Conservation (phyloP, 2,888 invertebrate species). For the Pristionchus arcanus region DNA sequence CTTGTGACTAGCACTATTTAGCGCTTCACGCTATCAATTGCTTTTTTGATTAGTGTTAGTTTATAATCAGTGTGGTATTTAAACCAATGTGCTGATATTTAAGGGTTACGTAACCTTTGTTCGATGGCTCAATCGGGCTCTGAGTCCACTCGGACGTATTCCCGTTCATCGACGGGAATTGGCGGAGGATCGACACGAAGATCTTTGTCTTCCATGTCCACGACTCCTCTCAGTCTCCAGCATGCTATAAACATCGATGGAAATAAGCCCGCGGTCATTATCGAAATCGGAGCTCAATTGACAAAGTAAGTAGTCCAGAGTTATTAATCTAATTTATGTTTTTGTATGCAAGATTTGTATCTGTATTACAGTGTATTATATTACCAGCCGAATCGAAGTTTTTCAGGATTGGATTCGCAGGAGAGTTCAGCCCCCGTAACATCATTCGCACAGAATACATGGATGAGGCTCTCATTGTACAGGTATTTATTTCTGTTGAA, state of each 20-base stretch:
- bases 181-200: slow-evolving; percentile 21
- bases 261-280: slow-evolving; percentile 69
- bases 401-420: slow-evolving; percentile 73
- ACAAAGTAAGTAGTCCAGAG: slow-evolving; percentile 66
- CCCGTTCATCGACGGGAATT: slow-evolving; percentile 50
- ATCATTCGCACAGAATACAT: slow-evolving; percentile 64
- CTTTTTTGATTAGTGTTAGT: neutral
- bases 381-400: too few species aligned
- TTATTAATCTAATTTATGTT: neutral
- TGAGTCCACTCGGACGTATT: slow-evolving; percentile 45
- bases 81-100: neutral
- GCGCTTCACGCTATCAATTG: too few species aligned
- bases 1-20: too few species aligned
- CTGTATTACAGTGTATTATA: too few species aligned
- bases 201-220: slow-evolving; percentile 56
- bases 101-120: neutral
- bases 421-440: slow-evolving; percentile 69
- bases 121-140: slow-evolving; percentile 45
- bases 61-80: neutral
- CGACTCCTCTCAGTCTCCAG: slow-evolving; percentile 62
- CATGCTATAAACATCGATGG: slow-evolving; percentile 66
- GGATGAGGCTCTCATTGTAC: slow-evolving; percentile 55
- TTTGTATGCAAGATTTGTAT: too few species aligned
- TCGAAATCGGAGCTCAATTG: slow-evolving; percentile 74
- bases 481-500: neutral